phyloP scores from a whole-genome alignment of 1,140 invertebrate genomes.

The Leptopilina boulardi region DNA sequence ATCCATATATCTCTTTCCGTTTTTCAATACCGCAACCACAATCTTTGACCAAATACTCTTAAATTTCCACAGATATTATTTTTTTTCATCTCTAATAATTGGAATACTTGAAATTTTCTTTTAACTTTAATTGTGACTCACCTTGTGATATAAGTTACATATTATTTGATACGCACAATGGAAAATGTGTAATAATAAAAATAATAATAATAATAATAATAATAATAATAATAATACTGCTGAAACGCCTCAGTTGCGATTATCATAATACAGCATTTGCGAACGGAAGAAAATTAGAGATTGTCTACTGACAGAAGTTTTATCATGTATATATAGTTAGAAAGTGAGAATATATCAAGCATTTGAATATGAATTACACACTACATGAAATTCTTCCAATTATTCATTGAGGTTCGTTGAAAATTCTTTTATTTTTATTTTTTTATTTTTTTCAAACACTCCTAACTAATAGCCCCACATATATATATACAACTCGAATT shows the following conservation, averaged over 20 bases:
- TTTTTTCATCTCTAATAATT: too few species aligned
- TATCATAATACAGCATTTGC: constrained; percentile 1
- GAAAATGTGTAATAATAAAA: background rate
- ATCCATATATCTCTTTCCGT: too few species aligned
- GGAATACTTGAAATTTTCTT: background rate
- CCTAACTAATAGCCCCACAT: background rate
- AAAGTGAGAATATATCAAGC: constrained; percentile 17
- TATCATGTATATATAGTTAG: background rate
- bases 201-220: too few species aligned
- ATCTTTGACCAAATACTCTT: too few species aligned
- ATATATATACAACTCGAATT: background rate
- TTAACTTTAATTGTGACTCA: constrained; percentile 22
- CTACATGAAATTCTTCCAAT: background rate
- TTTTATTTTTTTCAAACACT: background rate
- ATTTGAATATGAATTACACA: background rate
- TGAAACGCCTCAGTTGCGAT: background rate
- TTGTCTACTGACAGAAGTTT: background rate
- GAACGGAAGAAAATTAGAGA: constrained; percentile 25
- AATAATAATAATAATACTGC: background rate
- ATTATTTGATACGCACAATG: constrained; percentile 17
- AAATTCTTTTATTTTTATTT: too few species aligned
- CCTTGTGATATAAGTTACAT: background rate
- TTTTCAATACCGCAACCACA: too few species aligned
- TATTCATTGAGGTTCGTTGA: background rate
- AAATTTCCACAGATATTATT: too few species aligned